Conservation (phyloP, 1,140 invertebrate species). For the Penaeus chinensis region DNA sequence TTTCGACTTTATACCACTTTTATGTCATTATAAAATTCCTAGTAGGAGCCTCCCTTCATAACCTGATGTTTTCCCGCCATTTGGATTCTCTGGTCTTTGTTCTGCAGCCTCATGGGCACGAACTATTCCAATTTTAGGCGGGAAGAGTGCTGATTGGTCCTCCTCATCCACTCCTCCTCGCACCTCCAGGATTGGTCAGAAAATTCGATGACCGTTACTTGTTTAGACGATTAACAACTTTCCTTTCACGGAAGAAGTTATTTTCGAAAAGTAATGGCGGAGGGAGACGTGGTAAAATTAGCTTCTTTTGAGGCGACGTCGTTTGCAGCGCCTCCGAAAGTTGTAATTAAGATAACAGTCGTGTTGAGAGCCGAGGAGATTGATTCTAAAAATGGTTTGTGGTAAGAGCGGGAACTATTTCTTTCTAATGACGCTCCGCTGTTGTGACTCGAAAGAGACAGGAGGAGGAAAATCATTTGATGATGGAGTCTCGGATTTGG, state of each 20-base stretch:
- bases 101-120: slow-evolving; percentile 34
- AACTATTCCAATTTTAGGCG: slow-evolving; percentile 54
- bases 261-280: slow-evolving; percentile 46
- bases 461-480: slow-evolving; percentile 38
- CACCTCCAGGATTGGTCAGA: slow-evolving; percentile 28
- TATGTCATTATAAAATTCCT: slow-evolving; percentile 58
- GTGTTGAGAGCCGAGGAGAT: slow-evolving; percentile 29
- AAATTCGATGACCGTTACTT: slow-evolving; percentile 51
- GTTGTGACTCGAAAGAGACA: background rate
- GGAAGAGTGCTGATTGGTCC: slow-evolving; percentile 35
- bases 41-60: slow-evolving; percentile 43
- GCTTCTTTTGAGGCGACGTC: slow-evolving; percentile 41
- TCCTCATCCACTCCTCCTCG: background rate
- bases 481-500: slow-evolving; percentile 28
- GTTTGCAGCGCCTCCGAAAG: slow-evolving; percentile 35
- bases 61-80: slow-evolving; percentile 55
- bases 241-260: slow-evolving; percentile 38
- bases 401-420: slow-evolving; percentile 31
- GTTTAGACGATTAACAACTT: slow-evolving; percentile 49
- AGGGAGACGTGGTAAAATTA: slow-evolving; percentile 44
- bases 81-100: slow-evolving; percentile 54
- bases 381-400: slow-evolving; percentile 43
- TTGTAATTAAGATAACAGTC: slow-evolving; percentile 52
- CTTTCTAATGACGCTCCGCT: slow-evolving; percentile 18
- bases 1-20: slow-evolving; percentile 49